phyloP scores from a whole-genome alignment of 2,113 vertebrate species.

The Microtus pennsylvanicus region DNA sequence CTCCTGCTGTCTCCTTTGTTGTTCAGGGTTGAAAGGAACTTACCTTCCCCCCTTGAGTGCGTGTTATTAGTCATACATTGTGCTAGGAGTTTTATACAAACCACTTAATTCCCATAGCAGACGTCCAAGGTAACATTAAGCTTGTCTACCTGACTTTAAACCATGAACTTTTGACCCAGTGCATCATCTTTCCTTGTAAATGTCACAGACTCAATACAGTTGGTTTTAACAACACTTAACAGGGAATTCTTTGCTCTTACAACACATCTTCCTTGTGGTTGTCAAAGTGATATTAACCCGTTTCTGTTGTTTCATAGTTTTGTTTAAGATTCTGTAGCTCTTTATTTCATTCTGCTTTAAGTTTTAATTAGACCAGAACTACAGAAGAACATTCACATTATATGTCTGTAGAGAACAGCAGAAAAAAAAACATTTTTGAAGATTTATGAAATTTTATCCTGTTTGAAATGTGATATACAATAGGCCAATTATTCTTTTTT shows the following conservation, averaged over 20 bases:
- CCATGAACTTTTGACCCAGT: background rate
- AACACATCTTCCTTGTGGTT: conserved; percentile 45
- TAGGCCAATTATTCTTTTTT: no score
- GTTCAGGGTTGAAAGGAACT: conserved; percentile 23
- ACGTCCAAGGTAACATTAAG: background rate
- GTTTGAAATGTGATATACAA: no score
- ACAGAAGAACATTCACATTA: no score
- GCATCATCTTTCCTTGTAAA: conserved; percentile 46
- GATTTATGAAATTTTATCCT: no score
- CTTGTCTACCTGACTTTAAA: conserved; percentile 3
- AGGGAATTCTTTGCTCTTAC: conserved; percentile 60
- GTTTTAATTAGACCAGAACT: no score
- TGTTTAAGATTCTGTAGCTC: background rate
- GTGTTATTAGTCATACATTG: background rate
- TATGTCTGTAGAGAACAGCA: no score
- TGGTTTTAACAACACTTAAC: conserved; percentile 60
- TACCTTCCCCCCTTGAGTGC: background rate
- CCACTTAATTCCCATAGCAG: background rate
- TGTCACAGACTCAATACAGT: conserved; percentile 1
- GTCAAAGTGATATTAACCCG: background rate
- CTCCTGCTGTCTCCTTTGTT: conserved; percentile 18
- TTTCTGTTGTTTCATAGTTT: background rate
- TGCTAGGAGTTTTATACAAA: conserved; percentile 39
- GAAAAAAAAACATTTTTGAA: no score
- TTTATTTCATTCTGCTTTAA: background rate